Percentiles rank a stretch among this genome's conserved stretches.
These are phyloP conservation scores for Columbina picui DNA, from an alignment of 2,113 vertebrate genomes.

Conservation along the genomic window DNA sequence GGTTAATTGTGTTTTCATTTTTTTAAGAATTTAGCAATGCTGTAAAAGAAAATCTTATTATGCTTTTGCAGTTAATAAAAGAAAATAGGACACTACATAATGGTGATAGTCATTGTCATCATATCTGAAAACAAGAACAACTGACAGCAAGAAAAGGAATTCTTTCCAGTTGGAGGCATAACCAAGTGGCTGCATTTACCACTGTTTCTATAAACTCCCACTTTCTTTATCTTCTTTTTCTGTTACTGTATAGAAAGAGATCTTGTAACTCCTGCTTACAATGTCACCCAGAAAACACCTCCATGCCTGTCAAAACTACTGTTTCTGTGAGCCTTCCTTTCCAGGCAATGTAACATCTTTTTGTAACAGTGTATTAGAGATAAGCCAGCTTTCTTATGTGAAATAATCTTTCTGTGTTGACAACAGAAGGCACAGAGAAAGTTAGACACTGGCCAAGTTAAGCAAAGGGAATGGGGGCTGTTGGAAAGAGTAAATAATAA, in stretches of 20 bases:
- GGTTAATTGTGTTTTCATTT: slow-evolving; percentile 64
- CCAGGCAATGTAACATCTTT: neutral
- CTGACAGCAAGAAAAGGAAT: neutral
- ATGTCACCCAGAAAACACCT: neutral
- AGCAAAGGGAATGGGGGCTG: neutral
- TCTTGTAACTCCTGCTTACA: neutral
- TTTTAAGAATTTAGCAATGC: neutral
- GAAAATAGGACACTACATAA: neutral
- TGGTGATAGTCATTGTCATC: neutral
- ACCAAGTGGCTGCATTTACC: neutral
- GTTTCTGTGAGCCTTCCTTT: neutral
- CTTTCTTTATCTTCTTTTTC: neutral
- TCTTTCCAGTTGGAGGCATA: neutral
- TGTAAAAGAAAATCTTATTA: neutral
- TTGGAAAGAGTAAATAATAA: fast-evolving
- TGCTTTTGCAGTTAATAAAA: neutral
- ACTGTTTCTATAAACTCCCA: neutral
- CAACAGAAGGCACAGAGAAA: neutral
- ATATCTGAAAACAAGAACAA: neutral
- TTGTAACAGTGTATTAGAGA: neutral
- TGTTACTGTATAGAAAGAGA: neutral
- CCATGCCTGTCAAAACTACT: neutral
- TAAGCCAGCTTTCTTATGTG: neutral
- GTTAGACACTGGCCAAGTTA: neutral
- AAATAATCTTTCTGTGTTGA: neutral